Evolutionary conservation across 2,797 vertebrate species (phyloP).

Genomic region (Austrolebias charrua): DNA sequence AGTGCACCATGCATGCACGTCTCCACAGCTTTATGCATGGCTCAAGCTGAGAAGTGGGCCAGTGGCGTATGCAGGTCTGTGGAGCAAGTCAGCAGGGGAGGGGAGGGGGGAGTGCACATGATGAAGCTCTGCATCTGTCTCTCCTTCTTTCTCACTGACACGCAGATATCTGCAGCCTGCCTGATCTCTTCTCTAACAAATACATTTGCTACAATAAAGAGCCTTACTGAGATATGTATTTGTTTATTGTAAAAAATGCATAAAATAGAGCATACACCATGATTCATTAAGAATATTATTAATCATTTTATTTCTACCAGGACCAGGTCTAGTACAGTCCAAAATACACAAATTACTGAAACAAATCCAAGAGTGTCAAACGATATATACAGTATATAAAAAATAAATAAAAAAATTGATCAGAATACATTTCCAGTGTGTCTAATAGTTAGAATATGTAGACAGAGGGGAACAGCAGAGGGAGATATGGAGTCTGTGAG

Average conservation of each 20-base stretch:
- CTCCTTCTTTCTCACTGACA: slow-evolving; percentile 4
- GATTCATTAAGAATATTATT: no score
- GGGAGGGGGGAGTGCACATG: slow-evolving; percentile 47
- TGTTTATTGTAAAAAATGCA: not conserved
- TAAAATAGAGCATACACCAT: no score
- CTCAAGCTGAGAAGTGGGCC: slow-evolving; percentile 21
- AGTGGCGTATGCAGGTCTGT: slow-evolving; percentile 65
- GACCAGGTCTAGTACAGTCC: no score
- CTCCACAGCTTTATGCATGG: slow-evolving; percentile 7
- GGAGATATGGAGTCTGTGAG: slow-evolving; percentile 36
- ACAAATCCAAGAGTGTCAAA: not conserved
- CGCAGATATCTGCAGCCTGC: not conserved
- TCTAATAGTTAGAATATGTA: not conserved
- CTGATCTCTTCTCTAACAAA: not conserved
- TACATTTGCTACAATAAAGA: not conserved
- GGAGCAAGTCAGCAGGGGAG: slow-evolving; percentile 52
- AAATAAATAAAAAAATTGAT: not conserved
- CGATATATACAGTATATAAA: no score
- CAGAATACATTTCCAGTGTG: not conserved
- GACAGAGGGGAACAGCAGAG: slow-evolving; percentile 39
- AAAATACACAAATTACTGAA: not conserved
- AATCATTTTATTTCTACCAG: no score
- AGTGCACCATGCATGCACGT: slow-evolving; percentile 61
- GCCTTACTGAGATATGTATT: not conserved
- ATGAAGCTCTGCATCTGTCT: slow-evolving; percentile 6